Evolutionary conservation across 2,888 invertebrate genomes (phyloP).

Genomic region (Philaethria dido): DNA sequence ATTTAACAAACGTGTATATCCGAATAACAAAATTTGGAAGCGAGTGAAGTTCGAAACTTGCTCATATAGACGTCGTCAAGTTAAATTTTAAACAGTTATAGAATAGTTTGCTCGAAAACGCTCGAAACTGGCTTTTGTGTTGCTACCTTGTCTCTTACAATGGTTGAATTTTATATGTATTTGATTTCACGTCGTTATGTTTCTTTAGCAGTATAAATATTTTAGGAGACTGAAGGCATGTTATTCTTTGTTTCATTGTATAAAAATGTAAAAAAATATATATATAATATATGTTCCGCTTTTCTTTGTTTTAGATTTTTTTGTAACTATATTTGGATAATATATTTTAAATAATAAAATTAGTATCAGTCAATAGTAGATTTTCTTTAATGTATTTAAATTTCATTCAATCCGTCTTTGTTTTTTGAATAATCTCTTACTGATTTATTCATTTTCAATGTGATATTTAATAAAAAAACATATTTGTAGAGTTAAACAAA

Average conservation of each 20-base stretch:
- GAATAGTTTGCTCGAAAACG: slow-evolving; percentile 3
- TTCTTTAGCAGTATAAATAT: not conserved
- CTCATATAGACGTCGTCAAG: slow-evolving; percentile 3
- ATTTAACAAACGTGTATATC: not conserved
- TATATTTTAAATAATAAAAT: no score
- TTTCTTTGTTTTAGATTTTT: no score
- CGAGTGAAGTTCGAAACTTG: not conserved
- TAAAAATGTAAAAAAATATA: not conserved
- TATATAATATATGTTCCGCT: no score
- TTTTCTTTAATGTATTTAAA: no score
- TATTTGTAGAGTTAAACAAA: no score
- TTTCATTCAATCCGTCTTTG: no score
- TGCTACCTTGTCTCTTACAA: slow-evolving; percentile 17
- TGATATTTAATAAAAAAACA: no score
- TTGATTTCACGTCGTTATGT: not conserved
- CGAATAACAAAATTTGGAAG: not conserved
- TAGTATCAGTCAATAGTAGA: no score
- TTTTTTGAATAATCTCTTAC: no score
- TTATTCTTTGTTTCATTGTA: not conserved
- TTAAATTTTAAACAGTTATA: slow-evolving; percentile 17
- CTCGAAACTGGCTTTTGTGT: slow-evolving; percentile 13
- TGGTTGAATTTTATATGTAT: slow-evolving; percentile 17
- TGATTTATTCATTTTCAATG: no score
- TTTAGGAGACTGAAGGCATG: not conserved
- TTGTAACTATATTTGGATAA: no score